Evolutionary conservation across 1,140 invertebrate genomes (phyloP), one percentile per base, ranked within the genome.

Genomic region (Temnothorax nylanderi): DNA sequence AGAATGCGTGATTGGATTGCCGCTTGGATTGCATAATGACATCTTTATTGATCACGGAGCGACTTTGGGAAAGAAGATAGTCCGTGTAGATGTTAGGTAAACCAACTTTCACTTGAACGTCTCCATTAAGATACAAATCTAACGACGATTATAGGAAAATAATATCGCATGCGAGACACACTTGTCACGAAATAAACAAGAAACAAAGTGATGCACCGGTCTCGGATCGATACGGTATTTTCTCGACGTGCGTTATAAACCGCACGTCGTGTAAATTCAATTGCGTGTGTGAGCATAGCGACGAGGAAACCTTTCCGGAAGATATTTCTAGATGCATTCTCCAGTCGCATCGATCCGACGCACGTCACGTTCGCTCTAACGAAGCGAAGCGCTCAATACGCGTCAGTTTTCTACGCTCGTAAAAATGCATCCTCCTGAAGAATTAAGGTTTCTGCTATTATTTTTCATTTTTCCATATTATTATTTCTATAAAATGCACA

Each of bases 11-110:
- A 87, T 85, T 89, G 88, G 72, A 26, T 26, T 76, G 74, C 65
- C 16, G 87, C 56, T 80, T 62, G 75, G 69, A 64, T 87, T 89
- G 88, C 88, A 90, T 87, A 90, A 87, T 58, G 76, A 89, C 62
- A 85, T 60, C 84, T 58, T n/a, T 5, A 11, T 7, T 13, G 60
- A 51, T 65, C 76, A 16, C 4, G 0, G n/a, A 1, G 13, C 26
- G 58, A 26, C 21, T 77, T 51, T 32, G n/a, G 44, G 11, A 51
- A 26, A 16, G 13, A 37, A 37, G 34, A 54, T 26, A 41, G 6
- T 26, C 56, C 21, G 54, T 32, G 37, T 13, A 21, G 21, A 64
- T 47, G 5, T 47, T 47, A 60, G 54, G 8, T 60, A 44, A 44
- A 77, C 3, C 56, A n/a, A 67, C 44, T 41, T 41, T 81, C 64